Conservation (phyloP, 64 coral and sea anemone genomes). For the Platygyra sinensis region DNA sequence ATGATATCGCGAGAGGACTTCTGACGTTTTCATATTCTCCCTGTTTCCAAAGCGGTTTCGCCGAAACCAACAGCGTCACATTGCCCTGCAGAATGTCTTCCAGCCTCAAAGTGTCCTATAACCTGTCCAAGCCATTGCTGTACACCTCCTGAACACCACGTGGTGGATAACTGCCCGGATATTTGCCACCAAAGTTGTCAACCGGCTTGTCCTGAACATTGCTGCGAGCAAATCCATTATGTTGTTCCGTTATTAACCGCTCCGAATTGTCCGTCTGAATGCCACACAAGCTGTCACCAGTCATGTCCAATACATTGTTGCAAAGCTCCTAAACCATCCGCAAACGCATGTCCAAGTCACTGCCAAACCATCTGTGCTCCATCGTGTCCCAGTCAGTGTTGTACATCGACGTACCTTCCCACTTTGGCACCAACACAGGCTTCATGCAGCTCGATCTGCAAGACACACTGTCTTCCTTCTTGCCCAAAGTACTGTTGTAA, state of each 20-base stretch:
- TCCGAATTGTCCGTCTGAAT: conserved; percentile 9
- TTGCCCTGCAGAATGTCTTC: background rate
- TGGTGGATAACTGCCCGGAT: background rate
- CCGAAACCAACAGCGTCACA: background rate
- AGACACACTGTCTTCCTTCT: conserved; percentile 18
- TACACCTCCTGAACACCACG: background rate
- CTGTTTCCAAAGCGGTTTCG: conserved; percentile 27
- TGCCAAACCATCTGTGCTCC: conserved; percentile 39
- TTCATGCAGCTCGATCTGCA: background rate
- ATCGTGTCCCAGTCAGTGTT: conserved; percentile 46
- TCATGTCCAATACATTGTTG: conserved; percentile 48
- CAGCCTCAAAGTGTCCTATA: background rate
- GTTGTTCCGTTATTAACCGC: background rate
- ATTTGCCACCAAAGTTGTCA: conserved; percentile 11
- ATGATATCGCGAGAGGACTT: conserved; percentile 31
- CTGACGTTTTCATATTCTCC: conserved; percentile 50
- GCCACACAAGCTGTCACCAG: conserved; percentile 10
- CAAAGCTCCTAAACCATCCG: background rate
- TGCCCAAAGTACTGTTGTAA: conserved; percentile 17
- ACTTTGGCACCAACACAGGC: background rate
- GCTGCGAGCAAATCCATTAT: conserved; percentile 10
- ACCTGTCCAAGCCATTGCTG: conserved; percentile 30
- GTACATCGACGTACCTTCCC: background rate
- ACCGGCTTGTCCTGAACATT: conserved; percentile 36
- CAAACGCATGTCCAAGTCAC: conserved; percentile 4